Conservation (phyloP, 2,797 vertebrate genomes). For the Anableps anableps region DNA sequence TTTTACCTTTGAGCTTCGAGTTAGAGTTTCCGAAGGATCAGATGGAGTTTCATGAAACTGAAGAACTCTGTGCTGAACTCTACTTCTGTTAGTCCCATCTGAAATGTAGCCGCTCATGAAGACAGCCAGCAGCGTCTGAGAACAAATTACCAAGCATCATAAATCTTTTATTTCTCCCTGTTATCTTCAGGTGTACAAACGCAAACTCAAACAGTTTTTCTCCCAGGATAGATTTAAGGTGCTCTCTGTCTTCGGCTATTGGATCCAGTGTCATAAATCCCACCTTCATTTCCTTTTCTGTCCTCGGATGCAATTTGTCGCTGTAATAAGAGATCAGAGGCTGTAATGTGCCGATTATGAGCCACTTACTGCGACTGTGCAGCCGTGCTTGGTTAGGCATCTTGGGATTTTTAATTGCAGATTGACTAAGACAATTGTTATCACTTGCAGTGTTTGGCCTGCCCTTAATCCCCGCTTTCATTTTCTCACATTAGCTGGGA, state of each 20-base stretch:
- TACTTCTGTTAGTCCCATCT: slow-evolving; percentile 31
- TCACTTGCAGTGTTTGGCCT: slow-evolving; percentile 48
- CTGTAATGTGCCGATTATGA: slow-evolving; percentile 70
- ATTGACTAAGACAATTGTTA: slow-evolving; percentile 58
- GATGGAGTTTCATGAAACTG: slow-evolving; percentile 3
- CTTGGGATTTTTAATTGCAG: slow-evolving; percentile 66
- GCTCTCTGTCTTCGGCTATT: slow-evolving; percentile 39
- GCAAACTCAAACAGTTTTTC: slow-evolving; percentile 36
- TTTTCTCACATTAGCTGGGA: slow-evolving; percentile 29
- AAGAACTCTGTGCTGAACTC: not conserved
- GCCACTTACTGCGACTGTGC: slow-evolving; percentile 60
- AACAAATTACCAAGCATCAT: slow-evolving; percentile 49
- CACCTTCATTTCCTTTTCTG: slow-evolving; percentile 61
- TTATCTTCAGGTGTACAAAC: slow-evolving; percentile 56
- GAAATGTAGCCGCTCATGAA: slow-evolving; percentile 37
- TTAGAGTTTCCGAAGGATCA: slow-evolving; percentile 1
- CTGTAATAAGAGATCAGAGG: slow-evolving; percentile 68
- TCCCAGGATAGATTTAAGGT: slow-evolving; percentile 52
- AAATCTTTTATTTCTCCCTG: slow-evolving; percentile 58
- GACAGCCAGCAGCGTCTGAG: slow-evolving; percentile 35
- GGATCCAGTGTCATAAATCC: slow-evolving; percentile 60
- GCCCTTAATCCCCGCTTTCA: slow-evolving; percentile 54
- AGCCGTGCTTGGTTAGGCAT: slow-evolving; percentile 49
- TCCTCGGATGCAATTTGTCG: slow-evolving; percentile 69
- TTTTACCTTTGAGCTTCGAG: slow-evolving; percentile 6